Base-by-base conservation (phyloP, 2,888 invertebrate species). In the Clanis bilineata region DNA sequence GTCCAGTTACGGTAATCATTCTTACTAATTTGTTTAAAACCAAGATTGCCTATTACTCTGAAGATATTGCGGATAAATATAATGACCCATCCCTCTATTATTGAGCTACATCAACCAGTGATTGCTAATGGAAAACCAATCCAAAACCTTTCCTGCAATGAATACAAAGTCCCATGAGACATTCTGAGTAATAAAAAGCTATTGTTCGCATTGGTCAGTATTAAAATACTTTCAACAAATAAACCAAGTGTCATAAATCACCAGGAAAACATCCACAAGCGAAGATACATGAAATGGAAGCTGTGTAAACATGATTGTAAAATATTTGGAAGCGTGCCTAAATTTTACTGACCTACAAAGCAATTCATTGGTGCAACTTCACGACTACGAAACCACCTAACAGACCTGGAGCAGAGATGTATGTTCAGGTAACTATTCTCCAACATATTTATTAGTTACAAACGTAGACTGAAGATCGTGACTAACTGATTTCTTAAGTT, bases 311-410 rank as follows among this genome's bases (percentile, higher is more conserved):
- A 59, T 56, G 12, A 57, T 54, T 64, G 73, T 71, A 73, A 73
- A 75, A 73, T 72, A 67, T 68, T 78, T 80, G 79, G 79, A 82
- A 83, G 76, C 76, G 75, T 83, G 83, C 80, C 84, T 81, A 79
- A 80, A 80, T 74, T 73, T 79, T 89, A 91, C 91, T 92, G 85
- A 91, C 91, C 90, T 90, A 90, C 85, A 83, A 87, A 87, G 81
- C 81, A 83, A 85, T 76, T 90, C 88, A 88, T 83, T 87, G 89
- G 80, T 85, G 87, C 80, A 85, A 83, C 80, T 82, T 87, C 81
- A 90, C 88, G 87, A 80, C 77, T 77, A 90, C 87, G 88, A 79
- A 90, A 86, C 84, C 90, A 72, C 82, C 83, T 88, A 88, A 84
- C 68, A 82, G 81, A 92, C 91, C 92, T 92, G 92, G 72, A 83